Evolutionary conservation across 2,797 vertebrate genomes (phyloP), one percentile per base, ranked within the genome.

Genomic region (Botia almorhae): DNA sequence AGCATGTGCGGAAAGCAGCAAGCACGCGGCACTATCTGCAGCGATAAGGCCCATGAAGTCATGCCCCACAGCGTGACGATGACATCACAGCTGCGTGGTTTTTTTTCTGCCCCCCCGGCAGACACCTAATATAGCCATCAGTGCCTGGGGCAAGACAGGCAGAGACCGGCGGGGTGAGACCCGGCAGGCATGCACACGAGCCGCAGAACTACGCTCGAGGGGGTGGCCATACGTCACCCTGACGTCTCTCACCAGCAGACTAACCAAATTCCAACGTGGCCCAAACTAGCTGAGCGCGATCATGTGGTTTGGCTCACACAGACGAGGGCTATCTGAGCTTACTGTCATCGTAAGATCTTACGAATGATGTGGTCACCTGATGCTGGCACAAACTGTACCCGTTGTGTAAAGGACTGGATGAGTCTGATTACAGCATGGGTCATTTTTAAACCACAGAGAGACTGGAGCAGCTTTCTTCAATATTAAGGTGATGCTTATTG

Each of bases 41-140:
- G 67, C 82, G 89, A 92, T 92, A 91, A 90, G 87, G 87, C 33
- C 21, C 81, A 70, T 78, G 64, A 86, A 91, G 90, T 90, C 91
- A 93, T 92, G 89, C 91, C 85, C 36, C 2, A 16, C 85, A 78
- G 89, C 87, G 80, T 93, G 93, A 92, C 87, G 7, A 76, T 93
- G 91, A 92, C 89, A 87, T 93, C 89, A 91, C 84, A 63, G 80
- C 63, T 83, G 73, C 39, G 36, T 58, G 43, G 43, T 14, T 67
- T 33, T 50, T 26, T 7, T 12, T 33, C 21, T 73, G 69, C 78
- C 79, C 33, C 81, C 23, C 83, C 83, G 68, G 82, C 77, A 70
- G 81, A 72, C 75, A 78, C 91, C 91, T 88, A 91, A 93, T 93
- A 93, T 92, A 93, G 93, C 82, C 89, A 89, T 87, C 46, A 65